Evolutionary conservation across 2,113 vertebrate genomes (phyloP), one percentile per base, ranked within the genome.

Genomic region (Hepsetus odoe): DNA sequence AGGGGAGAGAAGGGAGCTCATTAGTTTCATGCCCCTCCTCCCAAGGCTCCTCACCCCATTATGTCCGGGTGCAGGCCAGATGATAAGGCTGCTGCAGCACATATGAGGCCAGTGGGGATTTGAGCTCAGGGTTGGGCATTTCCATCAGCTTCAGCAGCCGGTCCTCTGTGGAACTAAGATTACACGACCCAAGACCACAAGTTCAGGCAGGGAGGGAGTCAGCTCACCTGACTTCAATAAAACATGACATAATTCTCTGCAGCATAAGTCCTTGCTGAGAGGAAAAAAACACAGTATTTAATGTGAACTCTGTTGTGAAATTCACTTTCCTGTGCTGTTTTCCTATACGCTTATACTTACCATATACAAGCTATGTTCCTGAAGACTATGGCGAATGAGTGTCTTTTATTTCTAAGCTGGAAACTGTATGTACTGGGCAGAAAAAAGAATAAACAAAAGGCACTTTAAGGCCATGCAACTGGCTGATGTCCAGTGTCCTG

Each of bases 1-100:
- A 66, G 69, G 61, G 44, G 30, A 73, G 38, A 73, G 74, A 55
- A 62, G 62, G 65, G 69, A 86, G 79, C 88, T 89, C 89, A 88
- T 90, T 91, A 91, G 83, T 83, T 70, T 59, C 77, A 66, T 75
- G 83, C 84, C 81, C 77, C 76, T 82, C 68, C 81, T 80, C 76
- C 49, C 46, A 71, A 80, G 83, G 61, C 80, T 79, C 83, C 79
- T 84, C 85, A 78, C 83, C 86, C 69, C 79, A 74, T 85, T 86
- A 87, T 86, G 80, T 77, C 79, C 85, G 75, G 82, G 79, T 82
- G 80, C 77, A 76, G 55, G 77, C 72, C 74, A 74, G 83, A 85
- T 77, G 56, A 86, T 82, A 33, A 53, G 70, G 70, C 35, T 77
- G 55, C 67, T 3, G 42, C 3, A 79, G 69, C 64, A 79, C 67